These are phyloP conservation scores for Lucilia cuprina DNA, from an alignment of 1,140 invertebrate genomes.

Conservation along the genomic window DNA sequence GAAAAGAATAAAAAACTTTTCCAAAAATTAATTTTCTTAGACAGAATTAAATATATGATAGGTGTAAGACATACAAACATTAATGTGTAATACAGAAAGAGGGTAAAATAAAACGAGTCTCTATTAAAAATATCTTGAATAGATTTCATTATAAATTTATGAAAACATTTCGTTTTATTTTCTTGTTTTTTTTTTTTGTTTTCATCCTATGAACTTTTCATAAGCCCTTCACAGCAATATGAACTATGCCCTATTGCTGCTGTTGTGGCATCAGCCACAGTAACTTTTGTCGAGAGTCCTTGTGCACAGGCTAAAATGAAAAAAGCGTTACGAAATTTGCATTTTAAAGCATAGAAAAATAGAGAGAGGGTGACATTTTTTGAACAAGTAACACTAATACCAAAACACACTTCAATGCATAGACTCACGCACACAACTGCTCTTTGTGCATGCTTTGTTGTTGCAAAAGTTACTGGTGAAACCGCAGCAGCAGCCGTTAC, in stretches of 20 bases:
- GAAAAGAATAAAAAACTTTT: background rate
- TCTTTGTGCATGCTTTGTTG: background rate
- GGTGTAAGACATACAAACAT: background rate
- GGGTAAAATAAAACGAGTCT: background rate
- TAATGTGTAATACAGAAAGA: background rate
- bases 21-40: background rate
- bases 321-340: background rate
- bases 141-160: background rate
- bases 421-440: too few species aligned
- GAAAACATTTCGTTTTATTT: background rate
- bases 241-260: background rate
- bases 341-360: background rate
- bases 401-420: background rate
- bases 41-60: background rate
- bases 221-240: background rate
- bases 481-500: background rate
- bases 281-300: conserved; percentile 12
- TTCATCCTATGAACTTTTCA: background rate
- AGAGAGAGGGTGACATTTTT: background rate
- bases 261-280: background rate
- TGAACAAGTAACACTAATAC: background rate
- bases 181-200: background rate
- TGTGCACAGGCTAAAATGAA: background rate
- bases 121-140: background rate
- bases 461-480: background rate